Percentiles rank a stretch among this genome's conserved stretches.
Conservation (phyloP, 2,888 invertebrate species). For the Cheilosia grossa region DNA sequence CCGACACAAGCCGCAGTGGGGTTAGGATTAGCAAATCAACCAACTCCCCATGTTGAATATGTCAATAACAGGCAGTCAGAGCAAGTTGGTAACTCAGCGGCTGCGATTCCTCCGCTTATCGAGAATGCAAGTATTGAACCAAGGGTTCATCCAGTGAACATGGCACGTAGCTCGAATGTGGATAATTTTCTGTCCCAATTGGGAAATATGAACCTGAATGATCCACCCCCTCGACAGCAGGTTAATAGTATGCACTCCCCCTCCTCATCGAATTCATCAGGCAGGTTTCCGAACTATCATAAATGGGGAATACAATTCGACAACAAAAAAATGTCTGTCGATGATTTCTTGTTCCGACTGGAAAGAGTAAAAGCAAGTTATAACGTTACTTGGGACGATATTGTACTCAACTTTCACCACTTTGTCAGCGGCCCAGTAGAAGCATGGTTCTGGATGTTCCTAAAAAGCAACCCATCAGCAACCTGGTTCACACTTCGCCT, state of each 20-base stretch:
- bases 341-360: too few species aligned
- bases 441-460: background rate
- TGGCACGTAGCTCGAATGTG: background rate
- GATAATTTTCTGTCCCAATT: background rate
- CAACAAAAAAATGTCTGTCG: too few species aligned
- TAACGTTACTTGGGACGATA: background rate
- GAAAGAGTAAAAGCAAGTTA: too few species aligned
- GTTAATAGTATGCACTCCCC: background rate
- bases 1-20: too few species aligned
- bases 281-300: background rate
- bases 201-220: background rate
- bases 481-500: background rate
- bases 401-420: too few species aligned
- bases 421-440: background rate
- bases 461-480: background rate
- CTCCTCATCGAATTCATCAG: background rate
- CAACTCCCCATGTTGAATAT: background rate
- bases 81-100: background rate
- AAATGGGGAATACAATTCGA: constrained; percentile 19
- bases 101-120: background rate
- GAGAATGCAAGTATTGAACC: background rate
- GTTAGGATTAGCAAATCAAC: too few species aligned
- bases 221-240: background rate
- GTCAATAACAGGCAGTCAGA: background rate
- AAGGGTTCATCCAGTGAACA: constrained; percentile 1